A percentile compares a stretch with the other conserved stretches of the same genome.
Evolutionary conservation across 2,888 invertebrate species (phyloP).

Genomic region (Agelastica alni): DNA sequence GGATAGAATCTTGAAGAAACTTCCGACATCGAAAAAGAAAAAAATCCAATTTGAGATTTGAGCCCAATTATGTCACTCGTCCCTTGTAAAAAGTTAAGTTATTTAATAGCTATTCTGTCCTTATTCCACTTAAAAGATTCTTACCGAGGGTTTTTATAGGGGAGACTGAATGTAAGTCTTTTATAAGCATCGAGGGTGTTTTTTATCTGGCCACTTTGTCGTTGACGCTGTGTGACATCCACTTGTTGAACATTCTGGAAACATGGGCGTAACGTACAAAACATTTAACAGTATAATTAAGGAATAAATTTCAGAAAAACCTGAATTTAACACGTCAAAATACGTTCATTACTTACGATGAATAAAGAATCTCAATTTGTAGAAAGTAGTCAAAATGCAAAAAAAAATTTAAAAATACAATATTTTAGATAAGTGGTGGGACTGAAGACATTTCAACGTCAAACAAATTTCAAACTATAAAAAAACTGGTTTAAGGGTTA

Average conservation of each 20-base stretch:
- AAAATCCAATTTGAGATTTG: slow-evolving; percentile 15
- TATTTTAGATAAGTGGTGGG: too few species aligned
- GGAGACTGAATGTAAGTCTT: slow-evolving; percentile 50
- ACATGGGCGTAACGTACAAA: slow-evolving; percentile 27
- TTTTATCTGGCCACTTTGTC: slow-evolving; percentile 58
- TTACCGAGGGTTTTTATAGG: slow-evolving; percentile 39
- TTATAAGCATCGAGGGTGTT: slow-evolving; percentile 56
- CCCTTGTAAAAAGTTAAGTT: slow-evolving; percentile 42
- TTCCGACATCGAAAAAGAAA: slow-evolving; percentile 3
- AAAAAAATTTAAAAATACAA: too few species aligned
- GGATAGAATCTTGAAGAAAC: background rate
- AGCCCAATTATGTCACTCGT: slow-evolving; percentile 43
- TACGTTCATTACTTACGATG: too few species aligned
- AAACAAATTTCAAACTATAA: too few species aligned
- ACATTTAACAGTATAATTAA: too few species aligned
- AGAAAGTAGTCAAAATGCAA: too few species aligned
- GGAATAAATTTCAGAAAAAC: too few species aligned
- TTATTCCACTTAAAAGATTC: slow-evolving; percentile 44
- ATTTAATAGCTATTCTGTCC: slow-evolving; percentile 43
- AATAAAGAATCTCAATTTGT: too few species aligned
- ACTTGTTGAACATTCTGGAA: slow-evolving; percentile 51
- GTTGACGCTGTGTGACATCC: slow-evolving; percentile 56
- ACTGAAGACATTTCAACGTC: too few species aligned
- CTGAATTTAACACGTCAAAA: too few species aligned
- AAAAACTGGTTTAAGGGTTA: too few species aligned